Percentiles rank a stretch among this genome's conserved stretches.
phyloP scores from a whole-genome alignment of 2,113 vertebrate genomes.

The Haliaeetus leucogaster region DNA sequence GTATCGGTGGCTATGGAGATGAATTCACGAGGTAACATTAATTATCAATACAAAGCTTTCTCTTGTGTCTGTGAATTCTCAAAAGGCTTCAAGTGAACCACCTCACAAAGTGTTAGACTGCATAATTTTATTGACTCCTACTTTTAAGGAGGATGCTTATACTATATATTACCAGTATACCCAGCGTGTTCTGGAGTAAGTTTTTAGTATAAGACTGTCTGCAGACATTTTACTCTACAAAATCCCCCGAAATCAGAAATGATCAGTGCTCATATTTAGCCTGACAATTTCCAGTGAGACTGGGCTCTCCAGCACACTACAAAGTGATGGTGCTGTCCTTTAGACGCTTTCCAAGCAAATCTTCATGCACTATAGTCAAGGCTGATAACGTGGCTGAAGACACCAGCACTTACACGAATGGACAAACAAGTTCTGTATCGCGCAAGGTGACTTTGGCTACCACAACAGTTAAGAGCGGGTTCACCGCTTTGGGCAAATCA shows the following conservation, averaged over 20 bases:
- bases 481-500: background rate
- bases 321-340: background rate
- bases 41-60: background rate
- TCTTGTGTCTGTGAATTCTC: background rate
- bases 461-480: background rate
- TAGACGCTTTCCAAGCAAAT: rapidly evolving
- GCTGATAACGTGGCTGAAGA: background rate
- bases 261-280: background rate
- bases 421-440: background rate
- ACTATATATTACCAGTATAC: background rate
- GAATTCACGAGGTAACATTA: background rate
- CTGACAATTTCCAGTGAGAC: background rate
- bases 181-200: background rate
- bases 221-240: background rate
- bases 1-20: background rate
- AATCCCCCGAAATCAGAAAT: background rate
- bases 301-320: background rate
- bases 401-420: rapidly evolving
- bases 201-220: background rate
- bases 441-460: background rate
- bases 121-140: background rate
- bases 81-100: background rate
- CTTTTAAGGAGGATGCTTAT: background rate
- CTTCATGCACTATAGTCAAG: rapidly evolving
- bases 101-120: background rate